phyloP scores from a whole-genome alignment of 2,888 invertebrate species.

The Itoplectis maculator region DNA sequence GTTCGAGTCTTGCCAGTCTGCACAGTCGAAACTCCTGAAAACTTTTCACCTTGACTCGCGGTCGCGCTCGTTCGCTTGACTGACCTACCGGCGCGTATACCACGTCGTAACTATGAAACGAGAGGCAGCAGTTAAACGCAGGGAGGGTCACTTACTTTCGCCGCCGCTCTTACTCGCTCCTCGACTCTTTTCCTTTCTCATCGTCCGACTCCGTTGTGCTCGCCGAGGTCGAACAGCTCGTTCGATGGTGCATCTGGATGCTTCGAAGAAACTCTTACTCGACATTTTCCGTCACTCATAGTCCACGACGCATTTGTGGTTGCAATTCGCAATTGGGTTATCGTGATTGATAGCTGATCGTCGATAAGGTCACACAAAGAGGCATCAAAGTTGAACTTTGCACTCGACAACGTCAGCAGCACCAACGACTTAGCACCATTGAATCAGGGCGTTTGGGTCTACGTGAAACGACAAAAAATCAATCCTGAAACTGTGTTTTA shows the following conservation, averaged over 20 bases:
- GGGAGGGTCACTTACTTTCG: conserved; percentile 57
- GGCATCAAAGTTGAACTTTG: too few species aligned
- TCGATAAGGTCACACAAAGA: too few species aligned
- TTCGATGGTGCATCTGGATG: not conserved
- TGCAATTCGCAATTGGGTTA: not conserved
- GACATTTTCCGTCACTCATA: too few species aligned
- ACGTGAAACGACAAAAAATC: too few species aligned
- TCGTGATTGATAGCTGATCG: conserved; percentile 8
- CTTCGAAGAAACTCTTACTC: not conserved
- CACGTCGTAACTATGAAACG: not conserved
- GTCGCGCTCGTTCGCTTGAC: conserved; percentile 1
- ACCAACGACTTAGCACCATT: too few species aligned
- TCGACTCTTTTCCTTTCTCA: not conserved
- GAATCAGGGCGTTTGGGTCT: too few species aligned
- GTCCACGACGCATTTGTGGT: not conserved
- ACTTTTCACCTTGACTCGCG: conserved; percentile 20
- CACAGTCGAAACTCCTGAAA: conserved; percentile 4
- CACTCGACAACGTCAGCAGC: too few species aligned
- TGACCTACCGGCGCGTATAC: not conserved
- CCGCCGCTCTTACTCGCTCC: conserved; percentile 34
- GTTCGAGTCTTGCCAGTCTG: not conserved
- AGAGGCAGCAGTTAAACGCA: conserved; percentile 35
- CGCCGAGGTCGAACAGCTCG: conserved; percentile 5
- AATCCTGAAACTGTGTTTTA: too few species aligned
- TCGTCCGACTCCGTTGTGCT: not conserved